Percentiles rank a stretch among this genome's conserved stretches.
phyloP scores from a whole-genome alignment of 2,888 invertebrate genomes.

The Scaptodrosophila latifasciaeformis region DNA sequence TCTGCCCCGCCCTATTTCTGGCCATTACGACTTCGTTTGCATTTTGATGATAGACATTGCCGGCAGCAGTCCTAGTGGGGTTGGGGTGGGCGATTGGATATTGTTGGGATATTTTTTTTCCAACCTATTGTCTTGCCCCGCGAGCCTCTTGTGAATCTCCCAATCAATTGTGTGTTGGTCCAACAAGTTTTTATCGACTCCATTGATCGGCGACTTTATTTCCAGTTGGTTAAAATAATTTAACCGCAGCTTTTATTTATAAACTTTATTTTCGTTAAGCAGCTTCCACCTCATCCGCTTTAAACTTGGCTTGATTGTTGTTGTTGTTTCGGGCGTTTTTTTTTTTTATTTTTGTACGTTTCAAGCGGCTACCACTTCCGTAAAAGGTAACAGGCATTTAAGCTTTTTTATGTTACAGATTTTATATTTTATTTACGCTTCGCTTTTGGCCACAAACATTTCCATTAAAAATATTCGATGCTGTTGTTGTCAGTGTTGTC shows the following conservation, averaged over 20 bases:
- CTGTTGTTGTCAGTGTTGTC: slow-evolving; percentile 16
- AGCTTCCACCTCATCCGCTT: slow-evolving; percentile 6
- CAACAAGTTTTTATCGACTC: no score
- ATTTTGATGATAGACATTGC: slow-evolving; percentile 64
- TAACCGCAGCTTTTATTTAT: no score
- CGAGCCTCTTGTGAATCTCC: no score
- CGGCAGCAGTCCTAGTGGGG: slow-evolving; percentile 5
- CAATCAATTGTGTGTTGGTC: no score
- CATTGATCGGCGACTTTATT: no score
- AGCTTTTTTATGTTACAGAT: slow-evolving; percentile 58
- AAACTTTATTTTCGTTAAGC: no score
- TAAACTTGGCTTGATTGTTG: background rate
- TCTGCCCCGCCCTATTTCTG: no score
- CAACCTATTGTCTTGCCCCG: slow-evolving; percentile 28
- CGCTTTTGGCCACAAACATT: slow-evolving; percentile 48
- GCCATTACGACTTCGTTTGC: slow-evolving; percentile 64
- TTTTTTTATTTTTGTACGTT: slow-evolving; percentile 21
- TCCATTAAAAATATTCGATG: slow-evolving; percentile 46
- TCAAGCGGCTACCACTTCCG: slow-evolving; percentile 49
- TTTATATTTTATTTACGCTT: slow-evolving; percentile 27
- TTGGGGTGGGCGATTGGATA: slow-evolving; percentile 48
- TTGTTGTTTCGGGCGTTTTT: slow-evolving; percentile 5
- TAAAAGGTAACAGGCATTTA: slow-evolving; percentile 65
- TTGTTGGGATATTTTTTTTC: slow-evolving; percentile 56
- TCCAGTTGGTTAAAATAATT: no score